Evolutionary conservation across 2,888 invertebrate species (phyloP).

Genomic region (Drosophila multiciliata): DNA sequence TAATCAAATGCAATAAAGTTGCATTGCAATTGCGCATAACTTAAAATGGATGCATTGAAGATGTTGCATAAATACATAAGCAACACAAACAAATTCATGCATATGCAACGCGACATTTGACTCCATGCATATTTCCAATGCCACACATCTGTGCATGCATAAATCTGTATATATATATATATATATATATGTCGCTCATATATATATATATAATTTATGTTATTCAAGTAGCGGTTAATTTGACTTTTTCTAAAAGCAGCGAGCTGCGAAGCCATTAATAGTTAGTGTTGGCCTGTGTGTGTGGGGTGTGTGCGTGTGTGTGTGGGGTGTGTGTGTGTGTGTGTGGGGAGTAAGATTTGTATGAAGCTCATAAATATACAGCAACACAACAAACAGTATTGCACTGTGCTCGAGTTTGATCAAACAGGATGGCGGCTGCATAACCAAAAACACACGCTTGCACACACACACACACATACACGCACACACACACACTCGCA

Average conservation of each 20-base stretch:
- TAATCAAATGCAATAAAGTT: conserved; percentile 74
- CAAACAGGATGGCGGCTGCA: conserved; percentile 63
- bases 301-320: neutral
- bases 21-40: conserved; percentile 69
- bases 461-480: conserved; percentile 6
- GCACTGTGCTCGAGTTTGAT: conserved; percentile 64
- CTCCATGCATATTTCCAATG: conserved; percentile 8
- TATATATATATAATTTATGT: neutral
- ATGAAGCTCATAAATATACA: conserved; percentile 74
- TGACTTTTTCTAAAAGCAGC: conserved; percentile 35
- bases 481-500: conserved; percentile 13
- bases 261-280: conserved; percentile 6
- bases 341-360: neutral
- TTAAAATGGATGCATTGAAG: conserved; percentile 52
- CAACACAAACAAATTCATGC: conserved; percentile 47
- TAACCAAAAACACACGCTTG: conserved; percentile 28
- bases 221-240: conserved; percentile 55
- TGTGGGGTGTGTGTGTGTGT: neutral
- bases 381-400: conserved; percentile 44
- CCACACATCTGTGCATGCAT: neutral
- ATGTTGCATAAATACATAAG: conserved; percentile 55
- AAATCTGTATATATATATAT: neutral
- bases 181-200: neutral
- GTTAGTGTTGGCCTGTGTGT: neutral
- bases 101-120: conserved; percentile 46